A percentile compares a stretch with the other conserved stretches of the same genome.
phyloP scores from a whole-genome alignment of 2,888 invertebrate genomes.

The Thera britannica region DNA sequence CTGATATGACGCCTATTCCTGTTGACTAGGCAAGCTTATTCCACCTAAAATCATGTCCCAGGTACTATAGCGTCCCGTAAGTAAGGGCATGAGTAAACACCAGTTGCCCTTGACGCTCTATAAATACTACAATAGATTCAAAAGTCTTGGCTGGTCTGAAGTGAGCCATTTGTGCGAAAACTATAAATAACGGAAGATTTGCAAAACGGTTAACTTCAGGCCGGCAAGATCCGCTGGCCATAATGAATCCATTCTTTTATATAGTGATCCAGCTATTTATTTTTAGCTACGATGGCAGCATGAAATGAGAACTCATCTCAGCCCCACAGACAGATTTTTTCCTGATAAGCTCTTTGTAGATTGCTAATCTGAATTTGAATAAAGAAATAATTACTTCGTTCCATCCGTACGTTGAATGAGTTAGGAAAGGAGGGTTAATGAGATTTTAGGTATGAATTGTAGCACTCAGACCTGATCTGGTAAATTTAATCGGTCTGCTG shows the following conservation, averaged over 20 bases:
- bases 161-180: no score
- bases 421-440: slow-evolving; percentile 18
- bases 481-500: neutral
- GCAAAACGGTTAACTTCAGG: no score
- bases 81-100: no score
- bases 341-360: slow-evolving; percentile 36
- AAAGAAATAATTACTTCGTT: slow-evolving; percentile 34
- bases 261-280: slow-evolving; percentile 3
- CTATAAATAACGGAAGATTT: no score
- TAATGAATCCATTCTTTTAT: neutral
- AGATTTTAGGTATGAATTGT: slow-evolving; percentile 16
- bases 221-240: no score
- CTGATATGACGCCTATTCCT: no score
- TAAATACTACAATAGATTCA: no score
- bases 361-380: slow-evolving; percentile 34
- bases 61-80: no score
- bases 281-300: slow-evolving; percentile 7
- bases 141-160: no score
- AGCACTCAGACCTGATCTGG: neutral
- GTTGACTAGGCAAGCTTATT: no score
- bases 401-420: slow-evolving; percentile 14
- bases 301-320: slow-evolving; percentile 32
- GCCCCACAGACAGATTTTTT: slow-evolving; percentile 24
- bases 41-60: no score
- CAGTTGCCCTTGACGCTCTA: no score